Conservation (phyloP, 2,888 invertebrate species). For the Hypolimnas misippus region DNA sequence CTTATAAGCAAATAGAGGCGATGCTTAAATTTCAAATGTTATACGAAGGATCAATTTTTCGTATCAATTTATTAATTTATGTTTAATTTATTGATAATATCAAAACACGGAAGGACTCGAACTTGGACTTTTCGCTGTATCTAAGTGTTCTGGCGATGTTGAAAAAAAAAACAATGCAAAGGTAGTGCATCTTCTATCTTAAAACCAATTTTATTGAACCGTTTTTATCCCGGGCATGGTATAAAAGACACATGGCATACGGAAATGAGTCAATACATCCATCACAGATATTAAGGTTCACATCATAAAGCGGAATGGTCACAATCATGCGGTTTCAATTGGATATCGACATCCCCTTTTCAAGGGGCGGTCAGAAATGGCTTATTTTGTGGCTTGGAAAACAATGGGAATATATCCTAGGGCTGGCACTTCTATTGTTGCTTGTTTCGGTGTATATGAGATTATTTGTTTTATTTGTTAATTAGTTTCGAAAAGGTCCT, state of each 20-base stretch:
- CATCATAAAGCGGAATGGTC: constrained; percentile 42
- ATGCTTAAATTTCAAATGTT: too few species aligned
- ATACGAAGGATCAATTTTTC: too few species aligned
- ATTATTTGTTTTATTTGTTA: too few species aligned
- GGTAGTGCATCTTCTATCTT: not conserved
- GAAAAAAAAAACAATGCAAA: not conserved
- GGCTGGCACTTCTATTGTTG: constrained; percentile 10
- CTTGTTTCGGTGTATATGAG: not conserved
- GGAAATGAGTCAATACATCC: constrained; percentile 37
- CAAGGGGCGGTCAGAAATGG: constrained; percentile 56
- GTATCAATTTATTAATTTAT: too few species aligned
- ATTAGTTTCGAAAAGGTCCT: too few species aligned
- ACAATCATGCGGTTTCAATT: constrained; percentile 66
- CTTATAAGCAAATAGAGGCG: too few species aligned
- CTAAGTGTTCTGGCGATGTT: too few species aligned
- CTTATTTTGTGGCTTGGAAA: constrained; percentile 69
- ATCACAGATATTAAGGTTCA: constrained; percentile 45
- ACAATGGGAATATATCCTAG: constrained; percentile 54
- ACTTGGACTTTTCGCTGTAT: too few species aligned
- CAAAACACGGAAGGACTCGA: too few species aligned
- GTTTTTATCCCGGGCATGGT: constrained; percentile 6
- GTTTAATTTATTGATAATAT: too few species aligned
- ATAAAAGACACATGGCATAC: constrained; percentile 35
- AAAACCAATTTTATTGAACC: constrained; percentile 27
- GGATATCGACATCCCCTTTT: constrained; percentile 58